phyloP scores from a whole-genome alignment of 2,113 vertebrate species.

The Oncorhynchus keta region DNA sequence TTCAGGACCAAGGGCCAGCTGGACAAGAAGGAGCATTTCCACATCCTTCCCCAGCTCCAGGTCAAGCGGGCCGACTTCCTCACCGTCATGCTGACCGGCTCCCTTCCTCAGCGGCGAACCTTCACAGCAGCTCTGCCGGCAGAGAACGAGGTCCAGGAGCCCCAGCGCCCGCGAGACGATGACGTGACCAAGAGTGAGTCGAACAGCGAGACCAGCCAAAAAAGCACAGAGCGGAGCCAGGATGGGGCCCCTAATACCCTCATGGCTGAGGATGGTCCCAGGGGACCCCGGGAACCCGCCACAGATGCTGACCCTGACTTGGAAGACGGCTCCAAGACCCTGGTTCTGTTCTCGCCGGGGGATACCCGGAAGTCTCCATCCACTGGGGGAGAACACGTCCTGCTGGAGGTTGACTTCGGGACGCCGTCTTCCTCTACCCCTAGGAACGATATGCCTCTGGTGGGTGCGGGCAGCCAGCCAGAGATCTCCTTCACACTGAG shows the following conservation, averaged over 20 bases:
- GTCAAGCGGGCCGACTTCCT: constrained; percentile 89
- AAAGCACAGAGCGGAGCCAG: constrained; percentile 88
- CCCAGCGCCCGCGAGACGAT: constrained; percentile 54
- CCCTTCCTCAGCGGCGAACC: constrained; percentile 63
- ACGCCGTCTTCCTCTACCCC: constrained; percentile 77
- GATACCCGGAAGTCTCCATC: constrained; percentile 88
- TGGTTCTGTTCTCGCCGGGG: constrained; percentile 95
- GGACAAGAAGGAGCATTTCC: constrained; percentile 82
- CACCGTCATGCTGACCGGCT: constrained; percentile 80
- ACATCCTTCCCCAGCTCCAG: constrained; percentile 79
- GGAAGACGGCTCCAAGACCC: constrained; percentile 93
- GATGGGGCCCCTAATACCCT: constrained; percentile 90
- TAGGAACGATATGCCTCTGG: constrained; percentile 78
- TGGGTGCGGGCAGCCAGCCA: constrained; percentile 70
- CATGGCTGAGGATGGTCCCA: constrained; percentile 83
- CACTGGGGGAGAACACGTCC: constrained; percentile 68
- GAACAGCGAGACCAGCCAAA: constrained; percentile 87
- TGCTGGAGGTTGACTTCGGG: constrained; percentile 81
- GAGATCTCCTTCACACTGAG: constrained; percentile 86
- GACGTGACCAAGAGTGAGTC: constrained; percentile 84
- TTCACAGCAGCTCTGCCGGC: constrained; percentile 38
- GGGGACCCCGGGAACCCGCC: constrained; percentile 77
- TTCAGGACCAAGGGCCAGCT: constrained; percentile 81
- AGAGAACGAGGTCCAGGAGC: constrained; percentile 22
- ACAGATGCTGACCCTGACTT: constrained; percentile 88